Evolutionary conservation across 1,140 invertebrate genomes (phyloP), one percentile per base, ranked within the genome.

Genomic region (Pomacea maculata): DNA sequence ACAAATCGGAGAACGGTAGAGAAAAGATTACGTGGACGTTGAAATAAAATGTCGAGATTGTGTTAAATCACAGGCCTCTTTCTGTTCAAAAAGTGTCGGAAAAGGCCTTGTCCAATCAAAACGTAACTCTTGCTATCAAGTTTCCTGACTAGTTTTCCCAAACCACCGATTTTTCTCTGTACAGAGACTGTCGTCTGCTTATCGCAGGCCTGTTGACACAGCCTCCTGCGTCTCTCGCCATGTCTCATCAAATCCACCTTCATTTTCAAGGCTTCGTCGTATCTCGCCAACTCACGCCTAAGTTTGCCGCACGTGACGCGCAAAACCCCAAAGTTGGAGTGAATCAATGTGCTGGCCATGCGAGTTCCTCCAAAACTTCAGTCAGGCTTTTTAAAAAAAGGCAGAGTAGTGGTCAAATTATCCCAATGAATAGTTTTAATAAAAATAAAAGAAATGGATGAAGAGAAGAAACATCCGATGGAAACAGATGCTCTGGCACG

Each of bases 261-360:
- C 67, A n/a, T 70, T 70, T 70, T 14, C 67, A n/a, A 34, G 67
- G 67, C 67, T 70, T 70, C 67, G 67, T 34, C 14, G 29, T 70
- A 70, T 70, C 67, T 70, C 67, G 67, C 67, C 67, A 70, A 70
- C 21, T 70, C 67, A 70, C 67, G 67, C 67, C 12, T 70, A 34
- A 34, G n/a, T 34, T 70, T 34, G 21, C 67, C 67, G 21, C 67
- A n/a, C n/a, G n/a, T 25, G 29, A 70, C 29, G 67, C 21, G n/a
- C 67, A 70, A 70, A 34, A 12, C 67, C 29, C n/a, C 21, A 70
- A n/a, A 70, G 67, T 11, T n/a, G 12, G 67, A n/a, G 67, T 21
- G 29, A 34, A 70, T 70, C 67, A 70, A 70, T 34, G 11, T n/a
- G 29, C 3, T 12, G 29, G 29, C 67, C 11, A 34, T 25, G 67